Base-by-base conservation (phyloP, 2,797 vertebrate species). In the Thunnus albacares region DNA sequence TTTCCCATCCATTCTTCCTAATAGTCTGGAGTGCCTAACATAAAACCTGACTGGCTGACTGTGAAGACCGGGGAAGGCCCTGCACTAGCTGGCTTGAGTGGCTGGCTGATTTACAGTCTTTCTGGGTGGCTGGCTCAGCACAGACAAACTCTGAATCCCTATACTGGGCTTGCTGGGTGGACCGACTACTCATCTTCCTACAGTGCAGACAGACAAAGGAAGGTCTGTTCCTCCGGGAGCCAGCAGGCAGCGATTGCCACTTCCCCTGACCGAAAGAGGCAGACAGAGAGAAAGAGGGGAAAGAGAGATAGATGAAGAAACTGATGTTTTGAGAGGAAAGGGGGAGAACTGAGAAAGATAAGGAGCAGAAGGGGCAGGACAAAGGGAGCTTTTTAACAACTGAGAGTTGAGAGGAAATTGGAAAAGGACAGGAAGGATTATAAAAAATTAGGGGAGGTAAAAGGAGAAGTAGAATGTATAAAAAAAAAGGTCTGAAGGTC, bases 121-220 rank as follows among this genome's bases (percentile, higher is more conserved):
- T 88, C 82, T 86, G 89, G 85, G 62, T 86, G 84, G 81, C 78
- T 87, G 71, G 79, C 76, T 86, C 1, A 4, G 79, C 58, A 78
- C 79, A 82, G 83, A 75, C 75, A 71, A 85, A 82, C 81, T 79
- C 83, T 78, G 75, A 89, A 82, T 71, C 80, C 79, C 83, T 78
- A 78, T 78, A 82, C 87, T 77, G 80, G 87, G 81, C 74, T 80
- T 63, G 60, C 75, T 81, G 75, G 79, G 87, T 64, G 75, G 75
- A 89, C 90, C 12, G 79, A 84, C 90, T 82, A 85, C 90, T 91
- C 87, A 84, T 93, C 89, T 88, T 92, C 86, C 83, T 85, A 82
- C 85, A 86, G 84, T 86, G 77, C 81, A 68, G 83, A 71, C 80
- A 78, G 84, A 95, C 94, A 95, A 95, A 91, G 93, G 75, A 83